Base-by-base conservation (phyloP, 2,797 vertebrate species). In the Manis javanica region DNA sequence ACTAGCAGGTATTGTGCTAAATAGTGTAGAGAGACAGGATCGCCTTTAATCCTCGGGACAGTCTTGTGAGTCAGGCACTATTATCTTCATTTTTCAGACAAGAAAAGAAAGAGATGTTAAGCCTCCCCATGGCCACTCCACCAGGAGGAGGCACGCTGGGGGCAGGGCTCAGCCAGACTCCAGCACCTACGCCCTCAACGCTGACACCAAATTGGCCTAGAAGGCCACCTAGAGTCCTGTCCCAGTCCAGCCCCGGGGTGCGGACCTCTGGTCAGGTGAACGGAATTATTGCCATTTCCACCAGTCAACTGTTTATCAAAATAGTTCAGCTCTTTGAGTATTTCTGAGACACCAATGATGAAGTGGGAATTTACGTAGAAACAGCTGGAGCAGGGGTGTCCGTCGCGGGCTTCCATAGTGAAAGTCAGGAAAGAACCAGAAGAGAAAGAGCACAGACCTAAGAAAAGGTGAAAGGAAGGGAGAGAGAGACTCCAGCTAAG, bases 191-290 rank as follows among this genome's bases (percentile, higher is more conserved):
- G 13, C 4, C 53, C 42, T n/a, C 72, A 92, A 42, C 68, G 46
- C 46, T 77, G 7, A 61, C 5, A 68, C 42, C 87, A 59, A 74
- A 34, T 14, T 83, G 26, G 13, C 49, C 69, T 31, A 13, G 5
- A 46, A 85, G 31, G 78, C 34, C 77, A 71, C 72, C 68, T 64
- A 4, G 4, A 63, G 55, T 31, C 24, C 24, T 10, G 0, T 24
- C 15, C 19, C 10, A 51, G 10, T 12, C 11, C 10, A 1, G 23
- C 21, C n/a, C 10, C 4, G 5, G 9, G 4, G 0, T 11, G 12
- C 4, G 29, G 29, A n/a, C 2, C 6, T 26, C 2, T 46, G 46
- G 46, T 61, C 34, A 0, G 1, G 14, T 63, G 34, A 64, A 18
- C 39, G 34, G 34, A 3, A 7, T 26, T 8, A 57, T 11, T 9